Evolutionary conservation across 1,140 invertebrate species (phyloP).

Genomic region (Goniozus legneri): DNA sequence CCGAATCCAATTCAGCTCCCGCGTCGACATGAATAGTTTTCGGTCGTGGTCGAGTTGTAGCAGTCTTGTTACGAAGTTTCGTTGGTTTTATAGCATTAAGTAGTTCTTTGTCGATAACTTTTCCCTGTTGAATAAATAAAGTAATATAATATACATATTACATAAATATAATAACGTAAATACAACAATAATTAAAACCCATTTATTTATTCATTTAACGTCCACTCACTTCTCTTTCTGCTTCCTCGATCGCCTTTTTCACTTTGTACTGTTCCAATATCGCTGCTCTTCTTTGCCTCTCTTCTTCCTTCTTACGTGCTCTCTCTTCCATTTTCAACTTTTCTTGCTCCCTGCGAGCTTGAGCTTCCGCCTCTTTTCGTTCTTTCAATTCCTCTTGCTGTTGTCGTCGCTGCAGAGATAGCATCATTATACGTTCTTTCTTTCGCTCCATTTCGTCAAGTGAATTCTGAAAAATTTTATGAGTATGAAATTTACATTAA

Average conservation of each 20-base stretch:
- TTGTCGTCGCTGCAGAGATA: constrained; percentile 81
- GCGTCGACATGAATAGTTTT: constrained; percentile 86
- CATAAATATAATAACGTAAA: constrained; percentile 9
- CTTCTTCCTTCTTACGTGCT: constrained; percentile 85
- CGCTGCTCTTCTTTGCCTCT: constrained; percentile 75
- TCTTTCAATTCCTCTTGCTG: constrained; percentile 84
- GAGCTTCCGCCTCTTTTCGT: constrained; percentile 80
- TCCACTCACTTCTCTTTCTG: constrained; percentile 73
- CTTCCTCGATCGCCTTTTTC: constrained; percentile 90
- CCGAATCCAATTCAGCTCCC: constrained; percentile 71
- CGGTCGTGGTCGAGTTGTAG: constrained; percentile 65
- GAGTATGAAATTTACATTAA: neutral
- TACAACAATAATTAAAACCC: constrained; percentile 2
- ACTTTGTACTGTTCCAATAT: constrained; percentile 94
- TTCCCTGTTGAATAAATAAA: constrained; percentile 61
- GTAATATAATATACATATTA: constrained; percentile 5
- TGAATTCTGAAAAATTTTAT: constrained; percentile 58
- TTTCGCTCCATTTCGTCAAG: constrained; percentile 87
- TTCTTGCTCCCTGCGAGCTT: constrained; percentile 72
- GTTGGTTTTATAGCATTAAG: constrained; percentile 63
- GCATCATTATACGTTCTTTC: constrained; percentile 83
- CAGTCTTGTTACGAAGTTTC: constrained; percentile 60
- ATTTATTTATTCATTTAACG: constrained; percentile 10
- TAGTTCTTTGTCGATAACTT: constrained; percentile 72
- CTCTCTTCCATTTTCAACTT: constrained; percentile 83